phyloP scores from a whole-genome alignment of 23 tunicate species.

The Halocynthia aurantium region DNA sequence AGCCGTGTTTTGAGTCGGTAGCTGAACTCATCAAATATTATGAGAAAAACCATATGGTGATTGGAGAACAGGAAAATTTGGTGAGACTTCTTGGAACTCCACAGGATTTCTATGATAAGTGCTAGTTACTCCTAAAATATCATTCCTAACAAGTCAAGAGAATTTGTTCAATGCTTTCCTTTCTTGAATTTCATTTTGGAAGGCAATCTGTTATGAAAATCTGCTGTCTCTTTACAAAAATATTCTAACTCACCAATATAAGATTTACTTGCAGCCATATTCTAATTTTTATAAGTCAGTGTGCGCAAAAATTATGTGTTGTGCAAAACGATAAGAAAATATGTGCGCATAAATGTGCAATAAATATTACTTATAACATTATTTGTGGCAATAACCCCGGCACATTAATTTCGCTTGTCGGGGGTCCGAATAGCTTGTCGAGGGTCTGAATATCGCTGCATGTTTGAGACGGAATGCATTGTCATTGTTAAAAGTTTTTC shows the following conservation, averaged over 20 bases:
- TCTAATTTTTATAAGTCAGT: no score
- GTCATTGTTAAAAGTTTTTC: no score
- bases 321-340: background rate
- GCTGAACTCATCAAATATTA: constrained; percentile 60
- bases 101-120: constrained; percentile 5
- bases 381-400: background rate
- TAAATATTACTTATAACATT: background rate
- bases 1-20: constrained; percentile 58
- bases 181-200: background rate
- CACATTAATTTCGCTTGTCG: no score
- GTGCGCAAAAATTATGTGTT: no score
- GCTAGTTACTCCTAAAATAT: background rate
- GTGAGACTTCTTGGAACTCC: constrained; percentile 15
- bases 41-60: constrained; percentile 37
- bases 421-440: no score
- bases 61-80: constrained; percentile 37
- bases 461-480: no score
- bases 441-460: no score
- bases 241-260: no score
- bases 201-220: background rate
- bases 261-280: no score
- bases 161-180: background rate
- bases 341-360: background rate
- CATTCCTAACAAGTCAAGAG: background rate
- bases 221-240: no score